Conservation (phyloP, 1,140 invertebrate genomes). For the Thaumatotibia leucotreta region DNA sequence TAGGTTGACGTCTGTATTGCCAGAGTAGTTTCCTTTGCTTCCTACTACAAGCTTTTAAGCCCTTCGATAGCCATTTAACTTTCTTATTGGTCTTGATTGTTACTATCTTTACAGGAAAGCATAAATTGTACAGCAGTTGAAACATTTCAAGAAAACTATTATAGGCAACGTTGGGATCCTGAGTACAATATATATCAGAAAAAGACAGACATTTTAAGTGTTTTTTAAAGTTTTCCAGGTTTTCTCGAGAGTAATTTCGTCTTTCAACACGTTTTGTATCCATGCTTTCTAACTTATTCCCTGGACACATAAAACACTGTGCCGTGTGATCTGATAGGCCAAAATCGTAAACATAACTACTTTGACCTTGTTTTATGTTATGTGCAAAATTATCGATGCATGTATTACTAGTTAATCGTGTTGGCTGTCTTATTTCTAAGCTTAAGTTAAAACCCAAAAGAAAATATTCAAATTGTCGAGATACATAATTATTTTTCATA, state of each 20-base stretch:
- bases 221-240: neutral
- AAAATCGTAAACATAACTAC: no score
- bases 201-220: neutral
- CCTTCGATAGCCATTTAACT: neutral
- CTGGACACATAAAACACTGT: neutral
- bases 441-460: no score
- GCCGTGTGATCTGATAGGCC: no score
- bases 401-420: no score
- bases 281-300: neutral
- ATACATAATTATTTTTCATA: no score
- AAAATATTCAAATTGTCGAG: no score
- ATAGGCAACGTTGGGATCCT: neutral
- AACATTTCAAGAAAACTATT: neutral
- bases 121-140: neutral
- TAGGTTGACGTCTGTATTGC: neutral
- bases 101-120: neutral
- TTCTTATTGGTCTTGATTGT: neutral
- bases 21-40: neutral
- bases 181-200: neutral
- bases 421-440: no score
- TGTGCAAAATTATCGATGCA: no score
- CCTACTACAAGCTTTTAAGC: neutral
- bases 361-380: no score
- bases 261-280: neutral
- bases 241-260: neutral